Base-by-base conservation (phyloP, 2,888 invertebrate genomes). In the Cataglyphis livida region DNA sequence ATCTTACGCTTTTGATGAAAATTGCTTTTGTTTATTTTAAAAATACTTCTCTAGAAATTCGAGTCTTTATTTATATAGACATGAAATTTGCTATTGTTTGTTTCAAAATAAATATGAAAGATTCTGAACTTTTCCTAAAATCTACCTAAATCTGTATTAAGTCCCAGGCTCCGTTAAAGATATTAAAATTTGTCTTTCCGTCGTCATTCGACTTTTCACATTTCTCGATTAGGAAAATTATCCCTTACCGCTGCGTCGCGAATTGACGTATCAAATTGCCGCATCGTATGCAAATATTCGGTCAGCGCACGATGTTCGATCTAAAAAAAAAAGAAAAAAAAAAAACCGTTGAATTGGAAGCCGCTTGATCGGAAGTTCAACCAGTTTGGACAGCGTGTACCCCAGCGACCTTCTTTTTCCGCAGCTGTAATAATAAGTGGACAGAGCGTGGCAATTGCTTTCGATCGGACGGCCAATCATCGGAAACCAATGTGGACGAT, bases 401-500 rank as follows among this genome's bases (percentile, higher is more conserved):
- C 70, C 86, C 83, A 81, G 75, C 64, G 70, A 3, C 68, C 78
- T 87, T 87, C 85, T 81, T 78, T 61, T 73, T 48, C n/a, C 48
- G 12, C 61, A 81, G 70, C 84, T 70, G 88, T 84, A 81, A 88
- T 89, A 90, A 89, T 90, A 90, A 90, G 85, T 73, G 84, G 78
- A 86, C 85, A 83, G 66, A 84, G 89, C 85, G 91, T 92, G 88
- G 90, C 90, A 91, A 93, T 92, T 91, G 92, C 91, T 91, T 91
- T 92, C 92, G 89, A 92, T 90, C 91, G 91, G 90, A 90, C 90
- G 88, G 90, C 92, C 92, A 93, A 93, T 93, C 93, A 93, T 93
- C 90, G 93, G 92, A 93, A 93, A 92, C 91, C 93, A 92, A 93
- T 93, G 92, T 87, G 83, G 78, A 84, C 57, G 62, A 57, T 38